Conservation (phyloP, 2,888 invertebrate genomes). For the Harpalus rufipes region DNA sequence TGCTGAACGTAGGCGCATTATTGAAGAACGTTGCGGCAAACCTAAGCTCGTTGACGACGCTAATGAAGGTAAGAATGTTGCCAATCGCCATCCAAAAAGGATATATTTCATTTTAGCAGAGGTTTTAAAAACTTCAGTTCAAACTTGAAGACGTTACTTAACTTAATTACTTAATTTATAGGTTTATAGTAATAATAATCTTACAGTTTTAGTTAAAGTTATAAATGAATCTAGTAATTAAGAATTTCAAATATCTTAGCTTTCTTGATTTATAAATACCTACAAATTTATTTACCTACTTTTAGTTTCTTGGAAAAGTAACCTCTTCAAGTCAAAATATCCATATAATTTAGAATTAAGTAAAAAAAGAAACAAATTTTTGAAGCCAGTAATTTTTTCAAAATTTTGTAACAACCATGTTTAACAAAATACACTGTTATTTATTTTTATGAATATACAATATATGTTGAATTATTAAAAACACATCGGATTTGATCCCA, state of each 20-base stretch:
- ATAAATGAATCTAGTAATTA: too few species aligned
- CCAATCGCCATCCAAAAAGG: constrained; percentile 19
- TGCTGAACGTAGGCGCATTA: constrained; percentile 97
- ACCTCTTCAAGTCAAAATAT: constrained; percentile 24
- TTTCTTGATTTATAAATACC: too few species aligned
- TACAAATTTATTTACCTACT: neutral
- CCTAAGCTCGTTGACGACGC: constrained; percentile 94
- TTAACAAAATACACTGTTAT: neutral
- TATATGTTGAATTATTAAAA: constrained; percentile 5
- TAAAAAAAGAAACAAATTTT: constrained; percentile 1
- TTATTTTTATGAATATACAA: constrained; percentile 2
- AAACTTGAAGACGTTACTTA: constrained; percentile 20
- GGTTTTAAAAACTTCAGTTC: neutral
- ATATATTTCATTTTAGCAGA: constrained; percentile 4
- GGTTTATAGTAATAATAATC: too few species aligned
- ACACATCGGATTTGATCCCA: constrained; percentile 74
- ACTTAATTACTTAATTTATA: too few species aligned
- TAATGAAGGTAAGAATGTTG: constrained; percentile 89
- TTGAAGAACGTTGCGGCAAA: constrained; percentile 96
- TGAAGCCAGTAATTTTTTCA: constrained; percentile 18
- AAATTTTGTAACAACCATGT: neutral
- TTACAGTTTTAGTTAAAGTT: too few species aligned
- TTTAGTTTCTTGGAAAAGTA: neutral
- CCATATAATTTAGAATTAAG: constrained; percentile 14
- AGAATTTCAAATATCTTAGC: too few species aligned